Evolutionary conservation across 92 coral and sea anemone species (phyloP).

Genomic region (Virgularia gustaviana): DNA sequence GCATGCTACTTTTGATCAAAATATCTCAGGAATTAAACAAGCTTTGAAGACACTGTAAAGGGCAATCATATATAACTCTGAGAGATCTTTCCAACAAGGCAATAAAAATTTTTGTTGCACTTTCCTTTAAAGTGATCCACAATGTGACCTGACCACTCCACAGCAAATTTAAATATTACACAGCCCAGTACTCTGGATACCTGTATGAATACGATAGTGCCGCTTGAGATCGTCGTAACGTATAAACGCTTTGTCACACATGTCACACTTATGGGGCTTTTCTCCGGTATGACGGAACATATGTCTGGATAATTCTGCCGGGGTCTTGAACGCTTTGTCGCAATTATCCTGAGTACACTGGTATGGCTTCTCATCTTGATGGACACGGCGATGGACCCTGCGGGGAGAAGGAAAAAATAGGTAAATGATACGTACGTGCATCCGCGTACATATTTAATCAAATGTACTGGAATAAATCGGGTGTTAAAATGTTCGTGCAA

Average conservation of each 20-base stretch:
- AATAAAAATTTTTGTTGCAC: too few relatives aligned
- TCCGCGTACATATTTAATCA: too few relatives aligned
- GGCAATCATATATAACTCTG: too few relatives aligned
- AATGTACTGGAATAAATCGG: neutral
- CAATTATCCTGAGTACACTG: conserved; percentile 74
- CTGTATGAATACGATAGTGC: conserved; percentile 97
- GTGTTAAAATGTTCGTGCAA: too few relatives aligned
- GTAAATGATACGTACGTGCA: too few relatives aligned
- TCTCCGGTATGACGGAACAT: conserved; percentile 98
- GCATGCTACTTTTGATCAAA: too few relatives aligned
- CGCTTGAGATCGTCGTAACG: conserved; percentile 97
- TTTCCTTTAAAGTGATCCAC: too few relatives aligned
- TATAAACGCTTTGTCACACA: conserved; percentile 95
- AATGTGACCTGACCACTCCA: neutral
- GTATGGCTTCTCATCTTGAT: conserved; percentile 97
- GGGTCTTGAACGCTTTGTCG: conserved; percentile 97
- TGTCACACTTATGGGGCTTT: conserved; percentile 97
- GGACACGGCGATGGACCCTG: conserved; percentile 99
- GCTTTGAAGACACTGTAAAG: too few relatives aligned
- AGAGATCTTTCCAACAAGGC: too few relatives aligned
- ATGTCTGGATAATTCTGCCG: conserved; percentile 95
- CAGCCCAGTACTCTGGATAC: conserved; percentile 37
- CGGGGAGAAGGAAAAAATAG: too few relatives aligned
- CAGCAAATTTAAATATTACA: neutral
- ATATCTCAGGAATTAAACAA: too few relatives aligned